Evolutionary conservation across 2,113 vertebrate species (phyloP).

Genomic region (Smithornis capensis): DNA sequence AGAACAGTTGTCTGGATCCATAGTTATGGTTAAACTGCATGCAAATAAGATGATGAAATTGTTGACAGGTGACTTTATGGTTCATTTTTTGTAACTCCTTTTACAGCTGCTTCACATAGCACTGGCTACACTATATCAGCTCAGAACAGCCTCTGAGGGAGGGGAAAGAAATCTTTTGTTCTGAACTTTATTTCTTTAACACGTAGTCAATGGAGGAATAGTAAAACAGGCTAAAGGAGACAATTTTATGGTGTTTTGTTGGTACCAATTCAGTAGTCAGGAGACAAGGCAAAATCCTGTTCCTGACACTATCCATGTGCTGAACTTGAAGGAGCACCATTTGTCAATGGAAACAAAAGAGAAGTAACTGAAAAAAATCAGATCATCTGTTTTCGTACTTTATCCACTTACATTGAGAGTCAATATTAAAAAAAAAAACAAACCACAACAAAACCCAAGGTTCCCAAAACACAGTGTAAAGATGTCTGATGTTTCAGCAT

Average conservation of each 20-base stretch:
- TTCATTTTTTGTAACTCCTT: background rate
- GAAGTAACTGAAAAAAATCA: background rate
- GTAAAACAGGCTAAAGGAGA: background rate
- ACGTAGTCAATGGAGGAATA: background rate
- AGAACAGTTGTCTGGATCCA: background rate
- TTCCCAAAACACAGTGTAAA: background rate
- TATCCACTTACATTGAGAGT: background rate
- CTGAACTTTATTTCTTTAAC: background rate
- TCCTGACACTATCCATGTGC: background rate
- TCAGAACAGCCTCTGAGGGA: background rate
- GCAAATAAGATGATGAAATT: background rate
- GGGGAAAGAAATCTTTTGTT: background rate
- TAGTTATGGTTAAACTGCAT: background rate
- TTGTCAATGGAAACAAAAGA: background rate
- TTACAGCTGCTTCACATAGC: background rate
- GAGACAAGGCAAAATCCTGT: background rate
- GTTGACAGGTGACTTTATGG: background rate
- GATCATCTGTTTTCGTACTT: background rate
- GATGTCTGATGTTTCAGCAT: background rate
- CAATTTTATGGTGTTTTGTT: background rate
- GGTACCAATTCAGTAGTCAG: background rate
- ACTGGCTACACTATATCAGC: background rate
- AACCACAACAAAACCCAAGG: background rate
- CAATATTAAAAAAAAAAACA: background rate
- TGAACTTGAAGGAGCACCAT: background rate